Base-by-base conservation (phyloP, 2,797 vertebrate species). In the Paramormyrops hopkinsi region DNA sequence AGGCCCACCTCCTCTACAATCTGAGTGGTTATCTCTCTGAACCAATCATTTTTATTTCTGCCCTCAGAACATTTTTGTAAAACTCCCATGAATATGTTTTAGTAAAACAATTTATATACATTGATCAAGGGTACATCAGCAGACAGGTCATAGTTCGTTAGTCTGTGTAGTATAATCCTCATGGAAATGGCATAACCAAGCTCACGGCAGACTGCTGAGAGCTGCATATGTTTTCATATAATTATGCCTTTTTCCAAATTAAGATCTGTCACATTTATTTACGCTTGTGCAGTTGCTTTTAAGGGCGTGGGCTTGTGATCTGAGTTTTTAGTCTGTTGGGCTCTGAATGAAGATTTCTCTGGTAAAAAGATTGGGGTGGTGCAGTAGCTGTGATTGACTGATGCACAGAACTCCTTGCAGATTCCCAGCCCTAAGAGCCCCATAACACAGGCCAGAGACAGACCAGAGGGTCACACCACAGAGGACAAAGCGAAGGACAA, bases 361-460 rank as follows among this genome's bases (percentile, higher is more conserved):
- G 14, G 33, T 37, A 41, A 37, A 14, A 76, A 17, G 33, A 22
- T 22, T 0, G 7, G 37, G 44, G 76, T 22, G 41, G 76, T 82
- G 19, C 76, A 46, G 19, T 46, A 9, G 76, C 76, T 46, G 76
- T 82, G 76, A 79, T 19, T 44, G 37, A 82, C 76, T 46, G 19
- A 46, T 82, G 14, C 76, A 82, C 76, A 9, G 19, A 33, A 37
- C 83, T 14, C 84, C n/a, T 53, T 76, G 17, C 89, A 89, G 89
- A 79, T 41, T 54, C 33, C 37, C 69, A 33, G n/a, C 53, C 53
- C 22, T 54, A 69, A 59, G n/a, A 44, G 44, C 8, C 12, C 76
- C 29, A 12, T 44, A 11, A 76, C 5, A n/a, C 37, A 14, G 37
- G 19, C 19, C 82, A 54, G 54, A 7, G 51, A 51, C 11, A 83